phyloP scores from a whole-genome alignment of 2,888 invertebrate species.

The Watsonalla cultraria region DNA sequence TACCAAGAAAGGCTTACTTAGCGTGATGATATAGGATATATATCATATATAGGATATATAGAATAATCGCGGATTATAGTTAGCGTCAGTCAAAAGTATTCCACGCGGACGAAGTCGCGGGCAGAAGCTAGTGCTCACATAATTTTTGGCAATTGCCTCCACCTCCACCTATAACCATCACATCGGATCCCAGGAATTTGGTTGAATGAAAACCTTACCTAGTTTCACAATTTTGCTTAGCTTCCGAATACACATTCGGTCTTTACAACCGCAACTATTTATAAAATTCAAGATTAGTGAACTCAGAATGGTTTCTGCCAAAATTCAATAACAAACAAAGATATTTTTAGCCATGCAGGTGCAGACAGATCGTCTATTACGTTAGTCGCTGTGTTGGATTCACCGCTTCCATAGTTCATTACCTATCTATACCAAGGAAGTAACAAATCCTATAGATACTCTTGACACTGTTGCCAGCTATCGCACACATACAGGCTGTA shows the following conservation, averaged over 20 bases:
- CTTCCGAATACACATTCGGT: not conserved
- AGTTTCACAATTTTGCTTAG: not conserved
- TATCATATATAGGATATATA: too few species aligned
- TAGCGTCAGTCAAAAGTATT: too few species aligned
- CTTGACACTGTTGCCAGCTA: not conserved
- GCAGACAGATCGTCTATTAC: slow-evolving; percentile 26
- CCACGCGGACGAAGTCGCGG: too few species aligned
- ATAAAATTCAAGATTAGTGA: slow-evolving; percentile 18
- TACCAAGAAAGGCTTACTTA: too few species aligned
- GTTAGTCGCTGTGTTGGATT: not conserved
- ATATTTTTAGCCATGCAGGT: slow-evolving; percentile 12
- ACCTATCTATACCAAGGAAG: not conserved
- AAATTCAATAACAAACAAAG: slow-evolving; percentile 18
- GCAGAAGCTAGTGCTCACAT: too few species aligned
- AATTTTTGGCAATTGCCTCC: too few species aligned
- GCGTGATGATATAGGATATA: too few species aligned
- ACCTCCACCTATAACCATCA: too few species aligned
- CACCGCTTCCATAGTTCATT: not conserved
- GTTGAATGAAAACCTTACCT: too few species aligned
- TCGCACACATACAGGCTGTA: too few species aligned
- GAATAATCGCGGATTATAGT: too few species aligned
- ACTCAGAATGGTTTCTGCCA: slow-evolving; percentile 22
- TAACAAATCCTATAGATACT: not conserved
- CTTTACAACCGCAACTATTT: slow-evolving; percentile 18
- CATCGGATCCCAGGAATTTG: too few species aligned